Percentiles rank a stretch among this genome's conserved stretches.
Conservation (phyloP, 2,797 vertebrate genomes). For the Prunella strophiata region DNA sequence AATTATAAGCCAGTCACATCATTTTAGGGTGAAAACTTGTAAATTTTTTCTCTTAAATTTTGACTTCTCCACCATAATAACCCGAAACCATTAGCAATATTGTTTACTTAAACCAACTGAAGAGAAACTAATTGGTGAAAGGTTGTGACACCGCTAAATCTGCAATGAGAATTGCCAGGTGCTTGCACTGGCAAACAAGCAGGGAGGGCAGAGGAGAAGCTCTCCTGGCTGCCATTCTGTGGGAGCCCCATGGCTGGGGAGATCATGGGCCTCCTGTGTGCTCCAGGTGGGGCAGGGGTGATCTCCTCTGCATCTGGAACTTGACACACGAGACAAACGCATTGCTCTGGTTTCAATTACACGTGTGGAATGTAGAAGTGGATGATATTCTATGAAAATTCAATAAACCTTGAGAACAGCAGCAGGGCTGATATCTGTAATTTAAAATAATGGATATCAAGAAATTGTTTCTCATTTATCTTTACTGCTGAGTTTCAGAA, state of each 20-base stretch:
- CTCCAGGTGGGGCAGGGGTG: neutral
- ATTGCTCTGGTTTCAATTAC: constrained; percentile 14
- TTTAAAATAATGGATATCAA: constrained; percentile 85
- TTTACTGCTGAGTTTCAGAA: constrained; percentile 82
- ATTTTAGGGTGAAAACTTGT: neutral
- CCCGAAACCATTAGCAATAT: accelerated
- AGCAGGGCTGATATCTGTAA: constrained; percentile 82
- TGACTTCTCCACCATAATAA: neutral
- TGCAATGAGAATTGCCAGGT: neutral
- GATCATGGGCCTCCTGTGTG: accelerated
- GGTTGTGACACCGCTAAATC: neutral
- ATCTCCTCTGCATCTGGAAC: neutral
- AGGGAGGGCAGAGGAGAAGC: neutral
- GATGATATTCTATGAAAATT: constrained; percentile 74
- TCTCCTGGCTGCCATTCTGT: neutral
- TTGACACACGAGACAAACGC: neutral
- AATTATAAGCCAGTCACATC: accelerated
- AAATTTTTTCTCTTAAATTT: neutral
- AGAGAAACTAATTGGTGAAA: neutral
- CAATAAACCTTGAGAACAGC: constrained; percentile 78
- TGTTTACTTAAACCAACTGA: neutral
- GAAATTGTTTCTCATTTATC: constrained; percentile 87
- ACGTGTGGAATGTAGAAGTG: neutral
- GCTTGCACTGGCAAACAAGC: neutral
- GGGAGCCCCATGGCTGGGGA: accelerated